phyloP scores from a whole-genome alignment of 2,888 invertebrate genomes.

The Criorhina ranunculi region DNA sequence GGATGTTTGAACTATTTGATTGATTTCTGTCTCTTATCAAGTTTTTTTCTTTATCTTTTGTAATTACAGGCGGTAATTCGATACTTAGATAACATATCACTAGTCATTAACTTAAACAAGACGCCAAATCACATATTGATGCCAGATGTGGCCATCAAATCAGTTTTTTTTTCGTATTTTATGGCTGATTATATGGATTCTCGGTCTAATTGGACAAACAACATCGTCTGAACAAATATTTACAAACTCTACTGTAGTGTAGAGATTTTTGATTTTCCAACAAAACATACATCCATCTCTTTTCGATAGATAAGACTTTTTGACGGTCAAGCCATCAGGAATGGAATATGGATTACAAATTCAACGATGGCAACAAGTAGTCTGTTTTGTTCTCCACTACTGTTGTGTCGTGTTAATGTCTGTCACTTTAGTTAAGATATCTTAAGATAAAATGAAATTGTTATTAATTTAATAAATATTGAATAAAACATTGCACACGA shows the following conservation, averaged over 20 bases:
- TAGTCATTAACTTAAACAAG: no score
- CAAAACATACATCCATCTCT: slow-evolving; percentile 16
- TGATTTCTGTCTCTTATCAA: no score
- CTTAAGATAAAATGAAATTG: slow-evolving; percentile 25
- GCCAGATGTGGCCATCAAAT: no score
- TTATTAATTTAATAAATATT: slow-evolving; percentile 10
- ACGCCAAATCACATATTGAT: no score
- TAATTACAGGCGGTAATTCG: no score
- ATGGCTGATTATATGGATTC: no score
- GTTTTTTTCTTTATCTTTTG: no score
- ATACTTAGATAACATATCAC: no score
- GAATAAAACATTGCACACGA: slow-evolving; percentile 15
- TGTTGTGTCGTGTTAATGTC: background rate
- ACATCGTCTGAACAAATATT: slow-evolving; percentile 6
- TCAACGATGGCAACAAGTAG: slow-evolving; percentile 60
- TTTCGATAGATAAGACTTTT: slow-evolving; percentile 41
- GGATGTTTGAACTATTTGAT: no score
- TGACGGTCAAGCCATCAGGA: slow-evolving; percentile 21
- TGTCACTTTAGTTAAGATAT: background rate
- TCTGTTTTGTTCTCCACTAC: slow-evolving; percentile 11
- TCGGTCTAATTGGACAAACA: no score
- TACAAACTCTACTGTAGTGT: slow-evolving; percentile 46
- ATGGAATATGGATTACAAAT: slow-evolving; percentile 24
- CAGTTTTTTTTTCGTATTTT: no score
- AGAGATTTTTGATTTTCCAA: slow-evolving; percentile 19